Conservation (phyloP, 2,888 invertebrate species). For the Limenitis arthemis region DNA sequence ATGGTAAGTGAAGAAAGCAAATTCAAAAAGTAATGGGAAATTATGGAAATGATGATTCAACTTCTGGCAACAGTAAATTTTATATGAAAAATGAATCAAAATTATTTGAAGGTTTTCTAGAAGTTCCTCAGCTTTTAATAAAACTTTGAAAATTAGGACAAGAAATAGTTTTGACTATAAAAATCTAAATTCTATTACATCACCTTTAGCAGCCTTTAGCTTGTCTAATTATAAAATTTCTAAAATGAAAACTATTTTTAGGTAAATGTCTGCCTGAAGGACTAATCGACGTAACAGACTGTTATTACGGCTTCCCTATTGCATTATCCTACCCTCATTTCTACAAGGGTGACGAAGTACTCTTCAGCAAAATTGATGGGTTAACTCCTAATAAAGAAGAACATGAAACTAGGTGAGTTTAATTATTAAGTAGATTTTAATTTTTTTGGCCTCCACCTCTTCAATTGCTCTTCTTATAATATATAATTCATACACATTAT, state of each 20-base stretch:
- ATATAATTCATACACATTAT: too few relatives aligned
- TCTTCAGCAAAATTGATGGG: conserved; percentile 78
- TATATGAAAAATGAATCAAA: not conserved
- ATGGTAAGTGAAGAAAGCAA: conserved; percentile 52
- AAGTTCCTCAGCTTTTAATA: too few relatives aligned
- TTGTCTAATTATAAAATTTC: too few relatives aligned
- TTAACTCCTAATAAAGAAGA: conserved; percentile 73
- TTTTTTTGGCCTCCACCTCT: not conserved
- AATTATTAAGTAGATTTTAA: not conserved
- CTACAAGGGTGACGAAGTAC: conserved; percentile 77
- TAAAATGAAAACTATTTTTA: conserved; percentile 27
- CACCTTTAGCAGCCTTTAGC: too few relatives aligned
- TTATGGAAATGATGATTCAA: too few relatives aligned
- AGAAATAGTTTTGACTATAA: too few relatives aligned
- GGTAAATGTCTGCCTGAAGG: conserved; percentile 81
- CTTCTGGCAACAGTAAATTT: too few relatives aligned
- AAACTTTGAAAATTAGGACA: too few relatives aligned
- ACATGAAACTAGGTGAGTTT: conserved; percentile 54
- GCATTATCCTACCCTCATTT: conserved; percentile 92
- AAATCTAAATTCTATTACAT: too few relatives aligned
- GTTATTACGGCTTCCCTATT: conserved; percentile 93
- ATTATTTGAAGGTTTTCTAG: too few relatives aligned
- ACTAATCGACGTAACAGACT: conserved; percentile 86
- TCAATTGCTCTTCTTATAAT: not conserved
- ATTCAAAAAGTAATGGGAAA: too few relatives aligned